Base-by-base conservation (phyloP, 1,140 invertebrate species). In the Trichogramma pretiosum region DNA sequence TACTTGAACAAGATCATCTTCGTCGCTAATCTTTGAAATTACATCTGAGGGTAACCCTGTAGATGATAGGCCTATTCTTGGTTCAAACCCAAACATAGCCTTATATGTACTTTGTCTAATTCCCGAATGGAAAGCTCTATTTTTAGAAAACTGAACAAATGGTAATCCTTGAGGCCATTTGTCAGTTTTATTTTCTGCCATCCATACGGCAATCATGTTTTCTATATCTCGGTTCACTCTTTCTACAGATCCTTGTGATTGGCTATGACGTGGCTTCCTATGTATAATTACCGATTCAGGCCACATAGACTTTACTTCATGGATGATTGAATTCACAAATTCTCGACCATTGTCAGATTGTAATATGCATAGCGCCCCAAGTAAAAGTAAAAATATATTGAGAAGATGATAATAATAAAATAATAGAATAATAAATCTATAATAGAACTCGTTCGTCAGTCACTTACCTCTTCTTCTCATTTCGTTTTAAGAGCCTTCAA, bases 161-260 rank as follows among this genome's bases (percentile, higher is more conserved):
- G 28, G 24, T 30, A 56, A 23, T 11, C 35, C 50, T 28, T 47
- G 14, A 16, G 42, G 22, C 52, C 45, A 58, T 10, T 50, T 22
- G 21, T 22, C 24, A 1, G 34, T 52, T 28, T 55, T 40, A 32
- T 57, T 46, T n/a, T 50, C 53, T 34, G 28, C 16, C 48, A 60
- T 50, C 45, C 45, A 56, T 33, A 52, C 48, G 24, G 28, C 45
- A 9, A 61, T 39, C 52, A 58, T 56, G 13, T 56, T 52, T 49
- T 61, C 42, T 41, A 63, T 55, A 22, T 48, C 50, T 34, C 34
- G 11, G 28, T 49, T 49, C 5, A 39, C 47, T 42, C 47, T 23
- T 26, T 62, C 58, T 7, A 61, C 50, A 49, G 33, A 41, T 14
- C 54, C 52, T 46, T 62, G 53, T 30, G 24, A 54, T 42, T 60